Evolutionary conservation across 2,888 invertebrate species (phyloP).

Genomic region (Heliconius cydno): DNA sequence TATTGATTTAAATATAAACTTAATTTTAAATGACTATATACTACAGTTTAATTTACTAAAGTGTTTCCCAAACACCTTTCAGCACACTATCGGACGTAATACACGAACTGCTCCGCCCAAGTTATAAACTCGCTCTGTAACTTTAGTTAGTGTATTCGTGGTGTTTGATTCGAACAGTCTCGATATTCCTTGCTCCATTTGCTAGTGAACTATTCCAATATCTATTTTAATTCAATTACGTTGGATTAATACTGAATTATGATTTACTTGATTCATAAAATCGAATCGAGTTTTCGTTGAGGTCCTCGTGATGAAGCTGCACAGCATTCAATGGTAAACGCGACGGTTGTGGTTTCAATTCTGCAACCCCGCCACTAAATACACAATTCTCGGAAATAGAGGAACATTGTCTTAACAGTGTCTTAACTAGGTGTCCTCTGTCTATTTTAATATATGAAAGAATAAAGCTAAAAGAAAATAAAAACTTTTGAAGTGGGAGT

Average conservation of each 20-base stretch:
- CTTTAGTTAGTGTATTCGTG: slow-evolving; percentile 32
- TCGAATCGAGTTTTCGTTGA: not conserved
- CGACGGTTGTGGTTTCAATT: not conserved
- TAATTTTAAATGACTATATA: not conserved
- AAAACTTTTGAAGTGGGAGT: too few species aligned
- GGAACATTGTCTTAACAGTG: too few species aligned
- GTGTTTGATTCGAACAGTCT: slow-evolving; percentile 28
- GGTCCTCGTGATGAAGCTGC: not conserved
- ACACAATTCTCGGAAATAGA: too few species aligned
- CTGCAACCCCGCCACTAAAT: too few species aligned
- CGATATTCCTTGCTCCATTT: slow-evolving; percentile 29
- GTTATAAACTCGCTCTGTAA: slow-evolving; percentile 31
- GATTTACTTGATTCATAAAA: not conserved
- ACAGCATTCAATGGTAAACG: not conserved
- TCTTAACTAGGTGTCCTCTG: too few species aligned
- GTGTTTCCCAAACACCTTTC: slow-evolving; percentile 7
- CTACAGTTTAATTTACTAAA: not conserved
- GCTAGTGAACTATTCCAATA: slow-evolving; percentile 33
- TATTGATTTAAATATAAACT: not conserved
- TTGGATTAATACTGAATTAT: slow-evolving; percentile 11
- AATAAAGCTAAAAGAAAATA: too few species aligned
- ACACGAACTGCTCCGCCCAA: slow-evolving; percentile 25
- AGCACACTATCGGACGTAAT: slow-evolving; percentile 26
- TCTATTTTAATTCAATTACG: slow-evolving; percentile 18
- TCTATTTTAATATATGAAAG: too few species aligned